Evolutionary conservation across 2,797 vertebrate genomes (phyloP).

Genomic region (Poeciliopsis presidionis): DNA sequence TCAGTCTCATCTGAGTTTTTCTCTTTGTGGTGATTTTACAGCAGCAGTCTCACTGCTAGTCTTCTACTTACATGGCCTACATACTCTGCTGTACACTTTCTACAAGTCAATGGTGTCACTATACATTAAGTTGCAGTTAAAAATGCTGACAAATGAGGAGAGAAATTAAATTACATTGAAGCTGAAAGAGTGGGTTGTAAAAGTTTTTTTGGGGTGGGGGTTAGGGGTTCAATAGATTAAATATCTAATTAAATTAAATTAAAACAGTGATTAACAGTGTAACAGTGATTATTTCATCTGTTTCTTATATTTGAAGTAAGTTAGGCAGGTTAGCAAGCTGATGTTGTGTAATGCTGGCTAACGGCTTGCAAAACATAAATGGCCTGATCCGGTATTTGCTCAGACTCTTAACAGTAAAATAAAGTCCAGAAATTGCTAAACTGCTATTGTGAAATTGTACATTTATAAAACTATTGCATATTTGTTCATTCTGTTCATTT

Average conservation of each 20-base stretch:
- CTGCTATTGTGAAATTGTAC: not conserved
- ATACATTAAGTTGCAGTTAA: not conserved
- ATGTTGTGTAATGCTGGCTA: not conserved
- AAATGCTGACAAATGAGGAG: not conserved
- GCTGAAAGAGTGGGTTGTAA: not conserved
- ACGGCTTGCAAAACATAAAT: not conserved
- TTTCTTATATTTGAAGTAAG: not conserved
- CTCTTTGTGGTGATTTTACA: not conserved
- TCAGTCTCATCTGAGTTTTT: conserved; percentile 4
- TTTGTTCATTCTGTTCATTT: not conserved
- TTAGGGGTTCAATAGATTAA: not conserved
- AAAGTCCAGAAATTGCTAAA: not conserved
- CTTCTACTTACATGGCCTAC: not conserved
- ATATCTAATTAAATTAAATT: not conserved
- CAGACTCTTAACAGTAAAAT: not conserved
- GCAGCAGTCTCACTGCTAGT: not conserved
- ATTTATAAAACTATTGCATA: not conserved
- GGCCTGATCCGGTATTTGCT: not conserved
- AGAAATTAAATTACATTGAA: too few species aligned
- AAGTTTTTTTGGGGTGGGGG: not conserved
- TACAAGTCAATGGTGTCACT: not conserved
- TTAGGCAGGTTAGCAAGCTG: too few species aligned
- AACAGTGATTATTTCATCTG: not conserved
- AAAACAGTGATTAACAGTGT: not conserved
- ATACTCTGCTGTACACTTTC: not conserved